Base-by-base conservation (phyloP, 37 sponge, comb jelly and placozoan species). In the Hexactinellida sp. region DNA sequence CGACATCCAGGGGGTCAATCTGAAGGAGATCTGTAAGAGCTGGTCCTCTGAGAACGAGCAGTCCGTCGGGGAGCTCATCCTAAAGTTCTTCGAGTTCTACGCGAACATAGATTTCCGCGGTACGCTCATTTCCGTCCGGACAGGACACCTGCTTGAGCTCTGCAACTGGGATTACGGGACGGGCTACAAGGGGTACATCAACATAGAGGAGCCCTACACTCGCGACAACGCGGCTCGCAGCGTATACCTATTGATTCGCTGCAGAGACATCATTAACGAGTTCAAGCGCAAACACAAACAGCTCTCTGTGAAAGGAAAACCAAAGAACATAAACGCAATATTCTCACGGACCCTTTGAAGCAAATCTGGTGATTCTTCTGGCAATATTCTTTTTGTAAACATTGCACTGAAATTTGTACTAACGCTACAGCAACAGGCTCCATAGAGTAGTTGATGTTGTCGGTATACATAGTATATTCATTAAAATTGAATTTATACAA, bases 121-220 rank as follows among this genome's bases (percentile, higher is more conserved):
- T 23, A 63, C 3, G 13, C 34, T 63, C 3, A 63, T 63, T n/a
- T 63, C 76, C 13, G 13, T 63, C 34, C 76, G 76, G 3, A 63
- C 76, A 21, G 76, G 76, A 3, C 13, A 3, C 13, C 25, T 63
- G 5, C 76, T 21, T 63, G 32, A 63, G 34, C 21, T 7, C 3
- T 23, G 19, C 34, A 28, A 7, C 30, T 63, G 76, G 76, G 76
- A 63, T 10, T 10, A 7, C 5, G 76, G 32, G 3, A 63, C 19
- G 34, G 76, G 76, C 25, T 63, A 63, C 76, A 63, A 63, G 76
- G 76, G 76, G 34, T 63, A 63, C 76, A 63, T 63, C 76, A 63
- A 63, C 13, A 63, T 63, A 10, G 76, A 63, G 34, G 76, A 63
- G 30, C 76, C 76, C 1, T 63, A 63, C 13, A 63, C 76, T 63